A percentile compares a stretch with the other conserved stretches of the same genome.
These are phyloP conservation scores for Neolamprologus devosi DNA, from an alignment of 2,113 vertebrate species.

Conservation along the genomic window DNA sequence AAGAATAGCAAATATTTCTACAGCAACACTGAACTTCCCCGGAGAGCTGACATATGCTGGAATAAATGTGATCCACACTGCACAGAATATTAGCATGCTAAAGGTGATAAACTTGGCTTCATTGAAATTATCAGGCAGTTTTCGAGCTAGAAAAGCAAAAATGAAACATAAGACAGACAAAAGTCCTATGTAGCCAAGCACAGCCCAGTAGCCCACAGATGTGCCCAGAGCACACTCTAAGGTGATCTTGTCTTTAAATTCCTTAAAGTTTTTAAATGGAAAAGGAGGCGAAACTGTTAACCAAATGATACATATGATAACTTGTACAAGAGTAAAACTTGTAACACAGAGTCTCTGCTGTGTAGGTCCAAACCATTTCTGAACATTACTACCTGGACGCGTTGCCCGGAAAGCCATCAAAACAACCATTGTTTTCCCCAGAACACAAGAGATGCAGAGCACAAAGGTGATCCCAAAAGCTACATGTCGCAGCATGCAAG, in stretches of 20 bases:
- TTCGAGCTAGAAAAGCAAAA: not conserved
- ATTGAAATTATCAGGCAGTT: not conserved
- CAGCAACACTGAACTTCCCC: not conserved
- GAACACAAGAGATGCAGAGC: not conserved
- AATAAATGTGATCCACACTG: not conserved
- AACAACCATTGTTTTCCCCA: constrained; percentile 5
- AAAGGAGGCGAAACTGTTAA: constrained; percentile 51
- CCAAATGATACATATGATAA: not conserved
- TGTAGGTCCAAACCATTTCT: not conserved
- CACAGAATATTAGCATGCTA: not conserved
- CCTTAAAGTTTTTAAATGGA: constrained; percentile 13
- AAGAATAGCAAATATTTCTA: not conserved
- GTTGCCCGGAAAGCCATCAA: not conserved
- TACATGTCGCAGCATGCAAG: constrained; percentile 61
- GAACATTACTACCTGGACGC: not conserved
- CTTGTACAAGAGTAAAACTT: not conserved
- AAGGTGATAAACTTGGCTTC: not conserved
- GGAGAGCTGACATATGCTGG: not conserved
- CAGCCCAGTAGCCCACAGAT: not conserved
- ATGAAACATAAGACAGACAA: not conserved
- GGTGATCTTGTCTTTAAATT: constrained; percentile 59
- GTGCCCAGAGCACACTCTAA: constrained; percentile 56
- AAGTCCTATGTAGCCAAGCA: not conserved
- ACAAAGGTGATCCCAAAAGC: not conserved
- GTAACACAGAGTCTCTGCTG: not conserved